Percentiles rank a stretch among this genome's conserved stretches.
phyloP scores from a whole-genome alignment of 2,113 vertebrate species.

The Capra hircus region DNA sequence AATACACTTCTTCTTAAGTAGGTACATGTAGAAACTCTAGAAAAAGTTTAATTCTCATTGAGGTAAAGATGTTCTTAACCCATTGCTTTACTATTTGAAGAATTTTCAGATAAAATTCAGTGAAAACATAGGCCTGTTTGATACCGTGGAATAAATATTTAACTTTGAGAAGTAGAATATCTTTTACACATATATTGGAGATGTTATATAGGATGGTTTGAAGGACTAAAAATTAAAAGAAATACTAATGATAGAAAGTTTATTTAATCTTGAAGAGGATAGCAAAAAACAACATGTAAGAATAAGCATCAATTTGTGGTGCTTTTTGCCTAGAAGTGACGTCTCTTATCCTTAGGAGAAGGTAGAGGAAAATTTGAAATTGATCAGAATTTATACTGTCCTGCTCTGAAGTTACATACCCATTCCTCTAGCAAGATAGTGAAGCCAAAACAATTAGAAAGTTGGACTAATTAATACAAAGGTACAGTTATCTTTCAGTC shows the following conservation, averaged over 20 bases:
- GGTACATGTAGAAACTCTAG: neutral
- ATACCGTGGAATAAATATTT: neutral
- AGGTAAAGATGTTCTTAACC: neutral
- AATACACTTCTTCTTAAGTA: neutral
- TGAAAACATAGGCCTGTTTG: neutral
- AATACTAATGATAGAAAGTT: neutral
- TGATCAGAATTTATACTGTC: neutral
- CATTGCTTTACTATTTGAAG: neutral
- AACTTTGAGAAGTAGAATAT: neutral
- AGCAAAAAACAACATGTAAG: neutral
- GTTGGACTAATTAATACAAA: neutral
- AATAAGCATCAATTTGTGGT: neutral
- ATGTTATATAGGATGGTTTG: neutral
- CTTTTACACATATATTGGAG: neutral
- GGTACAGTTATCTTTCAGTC: neutral
- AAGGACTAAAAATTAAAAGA: neutral
- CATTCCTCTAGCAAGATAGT: neutral
- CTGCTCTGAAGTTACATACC: neutral
- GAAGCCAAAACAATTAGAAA: neutral
- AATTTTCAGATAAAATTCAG: slow-evolving; percentile 16
- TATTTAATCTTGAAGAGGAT: neutral
- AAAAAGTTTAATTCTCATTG: neutral
- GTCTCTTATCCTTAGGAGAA: neutral
- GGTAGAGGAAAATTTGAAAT: neutral
- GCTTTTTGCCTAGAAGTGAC: neutral